These are phyloP conservation scores for Hesperia comma DNA, from an alignment of 2,888 invertebrate species.

Conservation along the genomic window DNA sequence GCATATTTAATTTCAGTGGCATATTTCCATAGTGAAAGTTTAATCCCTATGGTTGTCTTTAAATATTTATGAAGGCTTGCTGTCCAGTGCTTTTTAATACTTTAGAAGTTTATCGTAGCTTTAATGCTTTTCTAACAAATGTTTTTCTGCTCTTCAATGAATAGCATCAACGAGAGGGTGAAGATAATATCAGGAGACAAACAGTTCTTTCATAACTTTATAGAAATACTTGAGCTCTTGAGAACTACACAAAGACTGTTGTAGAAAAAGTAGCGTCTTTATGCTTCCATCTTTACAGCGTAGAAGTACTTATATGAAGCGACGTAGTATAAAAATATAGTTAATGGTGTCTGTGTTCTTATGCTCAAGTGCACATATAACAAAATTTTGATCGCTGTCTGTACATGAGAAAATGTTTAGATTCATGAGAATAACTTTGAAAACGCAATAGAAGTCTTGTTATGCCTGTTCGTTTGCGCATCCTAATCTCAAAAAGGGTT, in stretches of 20 bases:
- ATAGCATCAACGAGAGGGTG: conserved; percentile 3
- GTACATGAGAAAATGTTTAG: too few species aligned
- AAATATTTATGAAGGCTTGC: conserved; percentile 72
- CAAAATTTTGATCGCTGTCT: too few species aligned
- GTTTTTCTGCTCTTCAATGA: not conserved
- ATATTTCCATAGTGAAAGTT: conserved; percentile 63
- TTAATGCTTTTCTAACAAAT: conserved; percentile 46
- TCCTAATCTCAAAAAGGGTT: too few species aligned
- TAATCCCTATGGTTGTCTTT: conserved; percentile 69
- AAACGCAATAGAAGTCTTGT: too few species aligned
- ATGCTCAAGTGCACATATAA: too few species aligned
- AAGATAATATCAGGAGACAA: conserved; percentile 10
- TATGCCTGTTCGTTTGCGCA: too few species aligned
- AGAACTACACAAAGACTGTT: too few species aligned
- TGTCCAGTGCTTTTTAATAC: conserved; percentile 70
- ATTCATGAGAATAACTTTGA: too few species aligned
- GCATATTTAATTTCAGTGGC: conserved; percentile 56
- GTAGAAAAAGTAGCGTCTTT: too few species aligned
- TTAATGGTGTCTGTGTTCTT: too few species aligned
- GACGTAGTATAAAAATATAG: too few species aligned
- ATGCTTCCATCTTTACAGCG: not conserved
- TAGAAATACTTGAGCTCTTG: not conserved
- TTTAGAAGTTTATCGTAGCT: conserved; percentile 66
- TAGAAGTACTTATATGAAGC: too few species aligned
- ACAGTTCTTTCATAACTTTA: conserved; percentile 4